Evolutionary conservation across 2,113 vertebrate genomes (phyloP).

Genomic region (Oncorhynchus gorbuscha): DNA sequence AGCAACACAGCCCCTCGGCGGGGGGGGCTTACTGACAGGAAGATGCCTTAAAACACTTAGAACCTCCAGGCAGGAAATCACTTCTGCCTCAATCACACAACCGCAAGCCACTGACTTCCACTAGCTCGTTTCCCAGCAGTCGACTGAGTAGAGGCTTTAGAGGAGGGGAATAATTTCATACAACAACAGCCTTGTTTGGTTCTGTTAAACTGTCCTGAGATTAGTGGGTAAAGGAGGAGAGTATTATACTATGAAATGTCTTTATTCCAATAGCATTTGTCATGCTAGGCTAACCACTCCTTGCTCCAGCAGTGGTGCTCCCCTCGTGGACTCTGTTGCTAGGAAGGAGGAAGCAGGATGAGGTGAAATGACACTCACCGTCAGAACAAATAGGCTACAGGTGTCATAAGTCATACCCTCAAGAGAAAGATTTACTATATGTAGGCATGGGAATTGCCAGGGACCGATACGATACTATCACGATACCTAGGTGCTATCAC

Average conservation of each 20-base stretch:
- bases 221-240: slow-evolving; percentile 61
- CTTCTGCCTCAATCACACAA: slow-evolving; percentile 56
- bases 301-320: neutral
- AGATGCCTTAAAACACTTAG: slow-evolving; percentile 41
- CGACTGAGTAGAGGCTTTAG: slow-evolving; percentile 27
- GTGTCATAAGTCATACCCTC: too few relatives aligned
- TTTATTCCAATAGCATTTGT: slow-evolving; percentile 60
- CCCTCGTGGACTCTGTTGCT: neutral
- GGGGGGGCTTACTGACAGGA: slow-evolving; percentile 63
- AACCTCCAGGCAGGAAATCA: slow-evolving; percentile 63
- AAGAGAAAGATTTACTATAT: too few relatives aligned
- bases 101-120: slow-evolving; percentile 44
- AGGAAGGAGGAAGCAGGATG: too few relatives aligned
- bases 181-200: slow-evolving; percentile 63
- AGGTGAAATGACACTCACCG: too few relatives aligned
- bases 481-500: too few relatives aligned
- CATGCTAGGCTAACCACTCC: slow-evolving; percentile 47
- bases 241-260: slow-evolving; percentile 38
- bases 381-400: too few relatives aligned
- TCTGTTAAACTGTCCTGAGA: slow-evolving; percentile 67
- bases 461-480: too few relatives aligned
- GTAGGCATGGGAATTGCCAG: too few relatives aligned
- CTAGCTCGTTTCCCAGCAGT: slow-evolving; percentile 44
- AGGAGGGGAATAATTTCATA: slow-evolving; percentile 68
- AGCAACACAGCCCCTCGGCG: slow-evolving; percentile 48